phyloP scores from a whole-genome alignment of 2,113 vertebrate genomes.

The Panthera leo region DNA sequence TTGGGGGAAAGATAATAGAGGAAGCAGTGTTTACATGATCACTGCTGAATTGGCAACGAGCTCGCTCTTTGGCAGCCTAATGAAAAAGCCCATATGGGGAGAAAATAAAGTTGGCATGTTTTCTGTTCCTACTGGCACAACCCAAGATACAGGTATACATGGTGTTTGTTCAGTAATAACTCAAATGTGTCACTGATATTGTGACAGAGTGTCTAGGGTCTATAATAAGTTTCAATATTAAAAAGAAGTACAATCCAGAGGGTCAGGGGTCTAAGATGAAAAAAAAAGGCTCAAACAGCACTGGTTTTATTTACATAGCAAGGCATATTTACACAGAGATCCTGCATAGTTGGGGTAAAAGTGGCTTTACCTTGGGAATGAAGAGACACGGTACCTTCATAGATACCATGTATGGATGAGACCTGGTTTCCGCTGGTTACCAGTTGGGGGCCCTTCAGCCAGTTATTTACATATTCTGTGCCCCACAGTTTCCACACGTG shows the following conservation, averaged over 20 bases:
- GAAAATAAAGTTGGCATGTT: slow-evolving; percentile 19
- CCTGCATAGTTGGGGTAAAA: not conserved
- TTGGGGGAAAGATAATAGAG: not conserved
- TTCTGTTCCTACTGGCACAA: slow-evolving; percentile 29
- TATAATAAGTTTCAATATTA: not conserved
- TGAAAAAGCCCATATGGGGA: slow-evolving; percentile 24
- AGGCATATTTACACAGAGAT: not conserved
- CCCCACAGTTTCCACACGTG: not conserved
- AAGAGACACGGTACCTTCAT: not conserved
- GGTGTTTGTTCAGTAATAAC: slow-evolving; percentile 22
- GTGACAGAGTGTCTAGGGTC: not conserved
- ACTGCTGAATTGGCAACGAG: not conserved
- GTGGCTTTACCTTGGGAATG: not conserved
- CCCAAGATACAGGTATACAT: not conserved
- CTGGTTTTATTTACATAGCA: not conserved
- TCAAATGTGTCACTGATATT: not conserved
- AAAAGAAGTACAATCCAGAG: not conserved
- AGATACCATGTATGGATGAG: not conserved
- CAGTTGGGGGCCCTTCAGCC: not conserved
- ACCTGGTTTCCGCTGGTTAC: not conserved
- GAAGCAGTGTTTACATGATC: not conserved
- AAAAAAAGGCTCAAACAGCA: not conserved
- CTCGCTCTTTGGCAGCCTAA: not conserved
- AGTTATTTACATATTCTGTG: not conserved
- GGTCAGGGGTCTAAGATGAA: not conserved